Evolutionary conservation across 2,888 invertebrate genomes (phyloP), one percentile per base, ranked within the genome.

Genomic region (Drosophila setosimentum): DNA sequence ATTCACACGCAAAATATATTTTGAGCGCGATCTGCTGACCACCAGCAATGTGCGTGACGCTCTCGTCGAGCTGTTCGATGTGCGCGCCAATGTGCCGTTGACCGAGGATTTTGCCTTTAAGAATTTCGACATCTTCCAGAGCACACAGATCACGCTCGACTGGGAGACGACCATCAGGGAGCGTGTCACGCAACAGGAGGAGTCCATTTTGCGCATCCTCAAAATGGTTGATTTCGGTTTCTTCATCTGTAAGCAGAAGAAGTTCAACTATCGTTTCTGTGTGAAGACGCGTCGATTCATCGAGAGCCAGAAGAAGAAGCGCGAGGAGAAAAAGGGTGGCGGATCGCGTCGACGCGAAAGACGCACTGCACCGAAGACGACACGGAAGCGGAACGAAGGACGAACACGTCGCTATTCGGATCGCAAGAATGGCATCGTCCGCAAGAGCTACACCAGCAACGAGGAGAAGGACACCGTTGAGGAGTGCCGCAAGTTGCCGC

Each of bases 181-280:
- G 50, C 91, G 92, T 32, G 92, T 93, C 2, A 92, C 92, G 2
- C 57, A 88, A 0, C 94, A 95, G 74, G 97, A 97, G 91, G 96
- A 97, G 92, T 95, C 96, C 62, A 93, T 97, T 30, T 93, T 97
- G 76, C 94, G 98, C 81, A 95, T 96, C 49, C 94, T 96, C 65
- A 96, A 96, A 92, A 95, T 98, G 89, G 94, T 97, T 37, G 95
- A 96, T 78, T 98, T 98, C 93, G 98, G 97, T 3, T 93, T 93
- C 81, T 93, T 93, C 50, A 92, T 93, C 18, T 93, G 93, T 81
- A 93, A 93, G 62, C 92, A 93, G 70, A 93, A 93, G 79, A 93
- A 93, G 72, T 93, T 93, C 64, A 92, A 92, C 55, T 93, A 93
- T 78, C 92, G 92, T 33, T 93, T 93, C 74, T 93, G 93, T 49